Conservation (phyloP, 2,113 vertebrate species). For the Mesitornis unicolor region DNA sequence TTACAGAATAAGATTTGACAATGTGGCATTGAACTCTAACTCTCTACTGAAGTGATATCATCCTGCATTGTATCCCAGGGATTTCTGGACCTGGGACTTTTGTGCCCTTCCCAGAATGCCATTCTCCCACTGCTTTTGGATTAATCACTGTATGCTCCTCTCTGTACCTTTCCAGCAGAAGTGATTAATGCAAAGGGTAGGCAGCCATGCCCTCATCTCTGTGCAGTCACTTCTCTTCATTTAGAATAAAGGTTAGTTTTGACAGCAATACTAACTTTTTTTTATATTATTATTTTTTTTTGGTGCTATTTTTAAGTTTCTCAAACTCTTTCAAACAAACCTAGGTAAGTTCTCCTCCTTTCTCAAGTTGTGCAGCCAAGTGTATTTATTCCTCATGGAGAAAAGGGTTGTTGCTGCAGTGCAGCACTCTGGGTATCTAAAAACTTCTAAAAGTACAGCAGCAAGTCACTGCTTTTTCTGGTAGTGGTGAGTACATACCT, state of each 20-base stretch:
- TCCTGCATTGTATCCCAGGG: background rate
- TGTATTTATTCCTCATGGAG: background rate
- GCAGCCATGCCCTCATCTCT: background rate
- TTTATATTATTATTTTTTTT: background rate
- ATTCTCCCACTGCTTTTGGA: background rate
- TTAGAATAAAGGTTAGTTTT: conserved; percentile 20
- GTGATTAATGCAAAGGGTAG: background rate
- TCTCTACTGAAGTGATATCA: background rate
- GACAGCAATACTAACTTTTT: background rate
- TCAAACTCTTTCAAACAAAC: background rate
- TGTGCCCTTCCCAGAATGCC: background rate
- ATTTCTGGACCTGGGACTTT: background rate
- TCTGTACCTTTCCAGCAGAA: background rate
- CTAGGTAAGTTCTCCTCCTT: background rate
- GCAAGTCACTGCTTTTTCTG: background rate
- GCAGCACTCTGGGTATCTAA: background rate
- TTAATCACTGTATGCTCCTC: background rate
- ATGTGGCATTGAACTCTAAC: background rate
- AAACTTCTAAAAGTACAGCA: background rate
- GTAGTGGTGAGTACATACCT: background rate
- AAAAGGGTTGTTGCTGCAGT: background rate
- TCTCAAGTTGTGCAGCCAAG: background rate
- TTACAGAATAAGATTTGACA: conserved; percentile 20
- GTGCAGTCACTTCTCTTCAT: background rate
- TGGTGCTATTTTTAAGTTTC: background rate